These are phyloP conservation scores for Hydropotes inermis DNA, from an alignment of 2,113 vertebrate genomes.

Conservation along the genomic window DNA sequence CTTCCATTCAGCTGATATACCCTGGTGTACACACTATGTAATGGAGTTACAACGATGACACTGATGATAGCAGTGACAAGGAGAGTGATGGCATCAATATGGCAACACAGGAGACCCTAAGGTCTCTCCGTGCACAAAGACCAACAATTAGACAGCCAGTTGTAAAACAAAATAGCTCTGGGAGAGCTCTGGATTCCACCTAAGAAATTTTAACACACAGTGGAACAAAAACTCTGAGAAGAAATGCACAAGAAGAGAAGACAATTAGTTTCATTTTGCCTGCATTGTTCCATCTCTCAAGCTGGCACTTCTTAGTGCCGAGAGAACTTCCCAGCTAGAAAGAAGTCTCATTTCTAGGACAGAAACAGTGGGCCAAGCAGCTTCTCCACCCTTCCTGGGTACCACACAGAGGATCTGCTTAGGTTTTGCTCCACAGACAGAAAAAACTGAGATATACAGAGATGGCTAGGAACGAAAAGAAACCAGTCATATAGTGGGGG, in stretches of 20 bases:
- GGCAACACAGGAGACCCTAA: background rate
- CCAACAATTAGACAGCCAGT: background rate
- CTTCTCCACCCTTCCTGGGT: background rate
- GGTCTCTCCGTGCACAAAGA: background rate
- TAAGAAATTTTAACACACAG: background rate
- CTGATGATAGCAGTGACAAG: background rate
- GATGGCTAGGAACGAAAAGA: background rate
- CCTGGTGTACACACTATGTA: background rate
- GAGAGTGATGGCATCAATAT: background rate
- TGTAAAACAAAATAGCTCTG: background rate
- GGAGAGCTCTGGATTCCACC: background rate
- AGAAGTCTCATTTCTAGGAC: background rate
- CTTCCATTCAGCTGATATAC: background rate
- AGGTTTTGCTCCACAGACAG: background rate
- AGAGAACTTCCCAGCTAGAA: background rate
- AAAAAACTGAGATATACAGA: background rate
- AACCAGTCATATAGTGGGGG: background rate
- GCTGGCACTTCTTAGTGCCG: background rate
- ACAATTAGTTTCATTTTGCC: background rate
- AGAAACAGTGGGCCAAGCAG: background rate
- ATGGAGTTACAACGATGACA: background rate
- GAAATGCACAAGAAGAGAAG: background rate
- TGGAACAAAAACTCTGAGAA: background rate
- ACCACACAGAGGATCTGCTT: background rate
- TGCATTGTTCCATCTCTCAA: background rate